phyloP scores from a whole-genome alignment of 2,888 invertebrate species.

The Sericinus montela region DNA sequence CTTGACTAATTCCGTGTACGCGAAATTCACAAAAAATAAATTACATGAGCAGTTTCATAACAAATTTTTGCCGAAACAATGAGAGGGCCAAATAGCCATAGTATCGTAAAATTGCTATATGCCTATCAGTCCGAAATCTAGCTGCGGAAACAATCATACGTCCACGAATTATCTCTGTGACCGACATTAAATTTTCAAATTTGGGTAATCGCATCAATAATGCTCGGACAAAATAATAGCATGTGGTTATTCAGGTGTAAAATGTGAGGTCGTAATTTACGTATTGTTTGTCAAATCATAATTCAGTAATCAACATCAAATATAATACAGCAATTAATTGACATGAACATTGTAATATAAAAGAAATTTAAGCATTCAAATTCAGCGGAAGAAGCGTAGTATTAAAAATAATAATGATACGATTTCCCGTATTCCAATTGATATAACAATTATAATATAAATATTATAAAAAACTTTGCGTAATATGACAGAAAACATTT shows the following conservation, averaged over 20 bases:
- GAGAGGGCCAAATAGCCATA: background rate
- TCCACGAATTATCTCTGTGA: constrained; percentile 50
- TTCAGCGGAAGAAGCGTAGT: no score
- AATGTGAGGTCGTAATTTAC: background rate
- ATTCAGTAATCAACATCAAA: no score
- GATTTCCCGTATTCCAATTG: no score
- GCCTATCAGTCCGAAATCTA: constrained; percentile 44
- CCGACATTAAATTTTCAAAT: constrained; percentile 43
- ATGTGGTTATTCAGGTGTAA: background rate
- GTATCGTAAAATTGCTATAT: constrained; percentile 26
- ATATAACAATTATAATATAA: no score
- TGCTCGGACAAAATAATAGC: background rate
- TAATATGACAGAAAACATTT: no score
- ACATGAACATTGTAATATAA: no score
- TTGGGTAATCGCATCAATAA: constrained; percentile 36
- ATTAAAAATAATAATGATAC: no score
- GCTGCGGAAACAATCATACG: constrained; percentile 49
- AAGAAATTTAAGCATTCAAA: no score
- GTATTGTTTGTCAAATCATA: background rate
- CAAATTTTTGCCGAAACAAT: constrained; percentile 13
- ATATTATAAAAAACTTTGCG: no score
- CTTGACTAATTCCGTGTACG: background rate
- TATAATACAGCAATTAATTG: no score
- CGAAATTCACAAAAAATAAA: background rate
- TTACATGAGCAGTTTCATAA: constrained; percentile 2